Evolutionary conservation across 2,797 vertebrate species (phyloP).

Genomic region (Sparidentex hasta): DNA sequence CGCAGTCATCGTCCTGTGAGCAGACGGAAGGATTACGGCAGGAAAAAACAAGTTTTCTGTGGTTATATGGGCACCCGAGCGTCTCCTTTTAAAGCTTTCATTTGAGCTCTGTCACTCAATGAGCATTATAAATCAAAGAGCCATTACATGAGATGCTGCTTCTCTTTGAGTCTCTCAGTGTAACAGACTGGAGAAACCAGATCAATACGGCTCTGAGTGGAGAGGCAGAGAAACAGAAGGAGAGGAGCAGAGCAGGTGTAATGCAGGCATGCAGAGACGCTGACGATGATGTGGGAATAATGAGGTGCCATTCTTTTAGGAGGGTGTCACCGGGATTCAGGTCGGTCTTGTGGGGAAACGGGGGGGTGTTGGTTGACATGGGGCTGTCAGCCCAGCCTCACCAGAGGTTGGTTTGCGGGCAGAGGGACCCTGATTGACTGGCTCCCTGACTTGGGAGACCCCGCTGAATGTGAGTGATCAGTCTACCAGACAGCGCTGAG

Average conservation of each 20-base stretch:
- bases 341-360: slow-evolving; percentile 7
- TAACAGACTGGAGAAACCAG: slow-evolving; percentile 23
- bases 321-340: slow-evolving; percentile 19
- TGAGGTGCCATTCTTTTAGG: slow-evolving; percentile 39
- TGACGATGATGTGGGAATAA: slow-evolving; percentile 43
- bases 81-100: not conserved
- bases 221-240: slow-evolving; percentile 1
- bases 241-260: slow-evolving; percentile 15
- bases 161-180: slow-evolving; percentile 36
- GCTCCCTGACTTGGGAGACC: slow-evolving; percentile 50
- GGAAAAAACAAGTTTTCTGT: too few relatives aligned
- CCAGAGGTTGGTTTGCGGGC: slow-evolving; percentile 31
- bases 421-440: slow-evolving; percentile 65
- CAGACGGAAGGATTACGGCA: too few relatives aligned
- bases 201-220: slow-evolving; percentile 44
- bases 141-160: slow-evolving; percentile 34
- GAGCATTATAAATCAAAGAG: slow-evolving; percentile 46
- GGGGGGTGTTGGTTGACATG: slow-evolving; percentile 14
- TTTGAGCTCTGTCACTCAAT: slow-evolving; percentile 3
- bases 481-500: slow-evolving; percentile 63
- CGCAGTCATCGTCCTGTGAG: too few relatives aligned
- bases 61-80: too few relatives aligned
- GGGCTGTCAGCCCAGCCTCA: slow-evolving; percentile 53
- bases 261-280: slow-evolving; percentile 7
- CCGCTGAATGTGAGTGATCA: slow-evolving; percentile 63